A percentile compares a stretch with the other conserved stretches of the same genome.
These are phyloP conservation scores for Triplophysa siluroides DNA, from an alignment of 2,113 vertebrate genomes.

Conservation along the genomic window DNA sequence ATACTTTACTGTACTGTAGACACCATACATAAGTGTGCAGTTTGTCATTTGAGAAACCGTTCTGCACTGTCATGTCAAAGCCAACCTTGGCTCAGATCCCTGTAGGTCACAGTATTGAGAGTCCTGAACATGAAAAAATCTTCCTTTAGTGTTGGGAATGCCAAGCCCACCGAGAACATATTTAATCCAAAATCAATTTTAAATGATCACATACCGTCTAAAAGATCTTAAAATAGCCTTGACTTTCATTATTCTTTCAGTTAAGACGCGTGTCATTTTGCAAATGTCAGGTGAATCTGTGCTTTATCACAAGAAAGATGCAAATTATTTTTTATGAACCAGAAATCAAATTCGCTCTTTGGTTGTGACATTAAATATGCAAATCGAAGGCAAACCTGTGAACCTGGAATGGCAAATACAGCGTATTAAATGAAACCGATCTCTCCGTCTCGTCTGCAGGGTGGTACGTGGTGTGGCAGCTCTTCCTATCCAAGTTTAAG, in stretches of 20 bases:
- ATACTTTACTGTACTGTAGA: not conserved
- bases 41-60: not conserved
- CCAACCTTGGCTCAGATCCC: not conserved
- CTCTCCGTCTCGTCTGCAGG: constrained; percentile 70
- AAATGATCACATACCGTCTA: no score
- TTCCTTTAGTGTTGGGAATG: no score
- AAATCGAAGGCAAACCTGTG: not conserved
- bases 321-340: not conserved
- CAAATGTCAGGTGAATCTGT: not conserved
- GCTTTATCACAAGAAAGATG: not conserved
- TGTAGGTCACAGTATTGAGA: constrained; percentile 8
- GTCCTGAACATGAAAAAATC: no score
- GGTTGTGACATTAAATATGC: not conserved
- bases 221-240: not conserved
- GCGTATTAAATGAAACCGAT: not conserved
- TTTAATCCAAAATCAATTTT: no score
- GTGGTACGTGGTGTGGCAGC: constrained; percentile 98
- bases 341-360: not conserved
- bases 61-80: not conserved
- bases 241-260: not conserved
- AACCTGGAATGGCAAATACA: not conserved
- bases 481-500: constrained; percentile 98
- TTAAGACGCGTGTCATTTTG: not conserved
- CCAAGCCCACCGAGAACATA: no score
- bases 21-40: not conserved